Base-by-base conservation (phyloP, 2,113 vertebrate genomes). In the Casuarius casuarius region DNA sequence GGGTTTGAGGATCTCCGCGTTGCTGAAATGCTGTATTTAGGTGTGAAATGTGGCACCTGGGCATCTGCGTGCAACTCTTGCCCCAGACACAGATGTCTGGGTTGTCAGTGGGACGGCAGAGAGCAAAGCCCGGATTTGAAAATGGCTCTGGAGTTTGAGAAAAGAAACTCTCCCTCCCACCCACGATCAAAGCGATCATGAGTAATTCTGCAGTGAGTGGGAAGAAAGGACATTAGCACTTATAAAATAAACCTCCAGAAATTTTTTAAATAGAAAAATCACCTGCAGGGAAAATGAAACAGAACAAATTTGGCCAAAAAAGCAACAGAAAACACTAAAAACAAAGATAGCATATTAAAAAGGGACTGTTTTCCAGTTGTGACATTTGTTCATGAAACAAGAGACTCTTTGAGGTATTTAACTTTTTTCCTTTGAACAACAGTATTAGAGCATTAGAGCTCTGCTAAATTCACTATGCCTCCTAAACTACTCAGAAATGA, bases 141-240 rank as follows among this genome's bases (percentile, higher is more conserved):
- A 71, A 38, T 22, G 31, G 48, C 38, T 70, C 33, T 46, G n/a
- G 56, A 79, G 28, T 74, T 4, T 66, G 19, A 90, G 72, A 84
- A 94, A 88, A 80, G 7, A 86, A 77, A 62, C 18, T 81, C 20
- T 90, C 49, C 35, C 33, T 95, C 26, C n/a, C 67, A 84, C 35
- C 25, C 25, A 44, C 19, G 16, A 89, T 91, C 63, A 58, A n/a
- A 72, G 58, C 40, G 12, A 58, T 35, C 78, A 54, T 25, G 15
- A 89, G 44, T 63, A 96, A 91, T 5, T 81, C 33, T 33, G n/a
- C 62, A 76, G 35, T n/a, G 49, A 84, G 70, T 68, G 38, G 81
- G 73, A 87, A 75, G 66, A 89, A 95, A 91, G 62, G 71, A 83
- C 46, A 71, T 58, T 78, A 84, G 56, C 70, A n/a, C 20, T 91